Base-by-base conservation (phyloP, 2,113 vertebrate species). In the Takifugu bimaculatus region DNA sequence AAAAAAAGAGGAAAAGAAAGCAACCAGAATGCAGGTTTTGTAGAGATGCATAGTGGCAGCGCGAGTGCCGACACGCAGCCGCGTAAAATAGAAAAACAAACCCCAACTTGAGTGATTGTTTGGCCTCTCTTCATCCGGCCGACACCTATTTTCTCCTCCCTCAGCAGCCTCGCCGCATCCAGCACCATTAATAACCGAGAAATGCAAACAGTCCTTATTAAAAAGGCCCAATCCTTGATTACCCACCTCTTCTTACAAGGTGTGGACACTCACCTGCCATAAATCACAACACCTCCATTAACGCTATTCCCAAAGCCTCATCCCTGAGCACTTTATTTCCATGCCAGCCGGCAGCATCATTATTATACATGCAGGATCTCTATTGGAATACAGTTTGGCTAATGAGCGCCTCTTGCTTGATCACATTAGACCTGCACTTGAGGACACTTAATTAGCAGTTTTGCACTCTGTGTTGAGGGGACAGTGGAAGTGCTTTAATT, bases 401-500 rank as follows among this genome's bases (percentile, higher is more conserved):
- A 91, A 91, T 86, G 86, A 91, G 88, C 79, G 55, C 80, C 83
- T 87, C 81, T 87, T 81, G 84, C 82, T 75, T 87, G 86, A 90
- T 89, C 88, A 86, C 87, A 88, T 89, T 87, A 89, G 83, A 88
- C 79, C 80, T 84, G 75, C 87, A 86, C 87, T 89, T 76, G 83
- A 90, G 80, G 82, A 87, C 88, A 85, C 84, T 87, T 91, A 88
- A 91, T 90, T 90, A 88, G 84, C 81, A 75, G 66, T 64, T 78
- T 75, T 85, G 72, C 83, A 81, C 77, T 78, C 67, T 74, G 72
- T 78, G 87, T 80, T 77, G 58, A 73, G 73, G 70, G 82, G 71
- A 77, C 75, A 48, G 50, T 47, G 67, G 72, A 70, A 74, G 77
- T 78, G 74, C 79, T 81, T 81, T 85, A 81, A 87, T 88, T 85